phyloP scores from a whole-genome alignment of 2,888 invertebrate genomes.

The Hartigia nigra region DNA sequence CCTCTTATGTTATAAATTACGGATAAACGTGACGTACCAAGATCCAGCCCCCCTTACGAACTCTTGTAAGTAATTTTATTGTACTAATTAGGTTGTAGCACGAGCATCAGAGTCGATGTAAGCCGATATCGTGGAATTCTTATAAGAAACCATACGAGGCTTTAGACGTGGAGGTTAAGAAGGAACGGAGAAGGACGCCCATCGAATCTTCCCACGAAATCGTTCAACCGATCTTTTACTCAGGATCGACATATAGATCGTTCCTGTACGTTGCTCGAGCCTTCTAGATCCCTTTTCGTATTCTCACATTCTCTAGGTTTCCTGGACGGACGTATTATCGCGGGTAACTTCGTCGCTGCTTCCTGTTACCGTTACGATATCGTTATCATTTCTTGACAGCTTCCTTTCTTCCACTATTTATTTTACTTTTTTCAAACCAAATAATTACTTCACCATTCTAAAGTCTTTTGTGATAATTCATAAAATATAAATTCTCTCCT shows the following conservation, averaged over 20 bases:
- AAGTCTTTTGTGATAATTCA: neutral
- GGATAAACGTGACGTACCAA: neutral
- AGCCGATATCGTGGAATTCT: constrained; percentile 48
- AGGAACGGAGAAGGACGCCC: neutral
- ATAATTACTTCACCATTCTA: neutral
- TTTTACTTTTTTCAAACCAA: neutral
- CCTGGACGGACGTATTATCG: constrained; percentile 11
- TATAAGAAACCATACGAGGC: constrained; percentile 46
- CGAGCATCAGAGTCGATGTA: constrained; percentile 29
- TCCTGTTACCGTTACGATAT: neutral
- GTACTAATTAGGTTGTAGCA: constrained; percentile 6
- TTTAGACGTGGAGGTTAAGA: neutral
- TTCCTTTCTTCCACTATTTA: neutral
- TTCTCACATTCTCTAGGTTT: constrained; percentile 30
- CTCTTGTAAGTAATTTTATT: constrained; percentile 11
- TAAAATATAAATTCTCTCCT: neutral
- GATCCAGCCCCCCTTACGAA: neutral
- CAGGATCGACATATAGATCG: neutral
- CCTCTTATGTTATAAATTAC: neutral
- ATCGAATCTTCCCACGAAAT: neutral
- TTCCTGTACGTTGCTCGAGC: neutral
- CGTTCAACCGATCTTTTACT: neutral
- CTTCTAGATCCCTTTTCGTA: constrained; percentile 12
- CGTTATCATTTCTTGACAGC: neutral
- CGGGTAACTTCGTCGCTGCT: neutral